These are phyloP conservation scores for Tragelaphus strepsiceros DNA, from an alignment of 2,113 vertebrate genomes.

Conservation along the genomic window DNA sequence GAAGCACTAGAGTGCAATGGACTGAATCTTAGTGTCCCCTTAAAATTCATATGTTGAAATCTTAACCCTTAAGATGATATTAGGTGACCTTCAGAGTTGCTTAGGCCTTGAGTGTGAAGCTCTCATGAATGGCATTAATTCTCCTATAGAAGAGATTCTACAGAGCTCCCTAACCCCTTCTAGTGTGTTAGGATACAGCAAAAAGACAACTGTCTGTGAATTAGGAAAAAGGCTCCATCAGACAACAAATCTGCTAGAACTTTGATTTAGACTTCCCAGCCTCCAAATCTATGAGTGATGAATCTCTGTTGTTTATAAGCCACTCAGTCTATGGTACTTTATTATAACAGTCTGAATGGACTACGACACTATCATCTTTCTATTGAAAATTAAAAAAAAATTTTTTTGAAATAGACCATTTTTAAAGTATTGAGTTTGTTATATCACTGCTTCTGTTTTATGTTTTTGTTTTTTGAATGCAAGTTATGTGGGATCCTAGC, in stretches of 20 bases:
- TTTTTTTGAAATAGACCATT: not conserved
- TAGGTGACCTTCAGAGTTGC: not conserved
- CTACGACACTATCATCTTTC: not conserved
- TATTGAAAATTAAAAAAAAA: not conserved
- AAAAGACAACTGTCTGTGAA: not conserved
- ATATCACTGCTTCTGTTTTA: not conserved
- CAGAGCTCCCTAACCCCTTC: not conserved
- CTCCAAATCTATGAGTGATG: not conserved
- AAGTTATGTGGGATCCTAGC: not conserved
- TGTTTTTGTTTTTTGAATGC: not conserved
- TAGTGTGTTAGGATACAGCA: not conserved
- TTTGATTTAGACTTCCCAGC: not conserved
- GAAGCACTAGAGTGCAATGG: not conserved
- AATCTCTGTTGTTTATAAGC: not conserved
- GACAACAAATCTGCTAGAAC: not conserved
- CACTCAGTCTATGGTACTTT: not conserved
- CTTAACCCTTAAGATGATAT: not conserved
- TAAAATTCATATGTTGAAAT: not conserved
- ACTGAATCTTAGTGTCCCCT: not conserved
- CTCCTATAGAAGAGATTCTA: not conserved
- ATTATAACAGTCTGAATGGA: not conserved
- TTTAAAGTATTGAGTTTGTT: not conserved
- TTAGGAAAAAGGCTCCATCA: not conserved
- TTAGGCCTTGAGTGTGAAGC: not conserved
- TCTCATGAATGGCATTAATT: not conserved